Conservation (phyloP, 2,797 vertebrate genomes). For the Onychomys arenicola region DNA sequence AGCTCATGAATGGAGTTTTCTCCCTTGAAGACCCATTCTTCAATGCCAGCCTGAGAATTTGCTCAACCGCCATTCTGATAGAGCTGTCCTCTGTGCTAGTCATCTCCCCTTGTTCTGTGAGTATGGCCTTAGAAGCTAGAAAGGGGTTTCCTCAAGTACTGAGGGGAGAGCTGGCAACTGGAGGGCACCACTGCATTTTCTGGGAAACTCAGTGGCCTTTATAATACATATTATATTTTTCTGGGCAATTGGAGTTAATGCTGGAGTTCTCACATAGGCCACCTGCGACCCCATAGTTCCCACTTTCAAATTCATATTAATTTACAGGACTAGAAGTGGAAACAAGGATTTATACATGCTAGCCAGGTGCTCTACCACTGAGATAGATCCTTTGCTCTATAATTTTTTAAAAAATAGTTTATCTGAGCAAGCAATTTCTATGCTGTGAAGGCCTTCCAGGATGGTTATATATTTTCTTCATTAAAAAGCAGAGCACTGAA, state of each 20-base stretch:
- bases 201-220: not conserved
- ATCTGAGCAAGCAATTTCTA: conserved; percentile 91
- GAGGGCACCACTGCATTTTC: not conserved
- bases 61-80: not conserved
- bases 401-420: no score
- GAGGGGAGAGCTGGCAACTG: not conserved
- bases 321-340: not conserved
- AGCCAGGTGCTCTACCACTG: not conserved
- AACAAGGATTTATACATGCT: not conserved
- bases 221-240: not conserved
- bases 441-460: conserved; percentile 89
- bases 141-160: not conserved
- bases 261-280: not conserved
- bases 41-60: not conserved
- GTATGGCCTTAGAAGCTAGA: not conserved
- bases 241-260: not conserved
- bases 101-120: not conserved
- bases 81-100: not conserved
- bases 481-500: conserved; percentile 94
- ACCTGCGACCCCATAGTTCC: not conserved
- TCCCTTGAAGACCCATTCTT: not conserved
- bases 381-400: not conserved
- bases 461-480: conserved; percentile 94
- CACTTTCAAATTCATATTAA: not conserved
- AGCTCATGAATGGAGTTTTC: not conserved